Evolutionary conservation across 2,797 vertebrate genomes (phyloP).

Genomic region (Pangasius macronema): DNA sequence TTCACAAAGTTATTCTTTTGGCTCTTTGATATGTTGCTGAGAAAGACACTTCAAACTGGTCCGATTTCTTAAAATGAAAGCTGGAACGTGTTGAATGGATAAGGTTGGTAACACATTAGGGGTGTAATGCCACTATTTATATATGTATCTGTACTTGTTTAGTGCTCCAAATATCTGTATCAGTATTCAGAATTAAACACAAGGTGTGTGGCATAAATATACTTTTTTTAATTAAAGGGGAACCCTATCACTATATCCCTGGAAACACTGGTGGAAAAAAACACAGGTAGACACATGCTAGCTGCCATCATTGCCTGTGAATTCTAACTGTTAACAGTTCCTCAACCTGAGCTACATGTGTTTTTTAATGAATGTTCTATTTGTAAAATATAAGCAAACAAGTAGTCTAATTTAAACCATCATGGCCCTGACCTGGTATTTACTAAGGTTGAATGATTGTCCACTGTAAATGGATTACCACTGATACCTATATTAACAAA

Average conservation of each 20-base stretch:
- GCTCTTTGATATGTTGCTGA: neutral
- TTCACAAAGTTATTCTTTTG: neutral
- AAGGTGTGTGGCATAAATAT: neutral
- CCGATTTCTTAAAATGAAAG: neutral
- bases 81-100: neutral
- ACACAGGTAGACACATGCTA: neutral
- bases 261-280: neutral
- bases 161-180: neutral
- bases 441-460: neutral
- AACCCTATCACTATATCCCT: neutral
- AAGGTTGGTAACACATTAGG: neutral
- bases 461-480: neutral
- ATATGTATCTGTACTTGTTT: neutral
- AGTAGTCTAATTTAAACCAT: neutral
- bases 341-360: neutral
- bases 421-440: neutral
- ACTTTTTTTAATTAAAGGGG: neutral
- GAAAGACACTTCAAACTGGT: neutral
- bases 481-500: neutral
- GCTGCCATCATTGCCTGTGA: neutral
- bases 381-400: neutral
- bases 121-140: neutral
- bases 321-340: neutral
- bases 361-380: neutral
- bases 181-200: neutral